Evolutionary conservation across 2,888 invertebrate species (phyloP).

Genomic region (Hyles lineata): DNA sequence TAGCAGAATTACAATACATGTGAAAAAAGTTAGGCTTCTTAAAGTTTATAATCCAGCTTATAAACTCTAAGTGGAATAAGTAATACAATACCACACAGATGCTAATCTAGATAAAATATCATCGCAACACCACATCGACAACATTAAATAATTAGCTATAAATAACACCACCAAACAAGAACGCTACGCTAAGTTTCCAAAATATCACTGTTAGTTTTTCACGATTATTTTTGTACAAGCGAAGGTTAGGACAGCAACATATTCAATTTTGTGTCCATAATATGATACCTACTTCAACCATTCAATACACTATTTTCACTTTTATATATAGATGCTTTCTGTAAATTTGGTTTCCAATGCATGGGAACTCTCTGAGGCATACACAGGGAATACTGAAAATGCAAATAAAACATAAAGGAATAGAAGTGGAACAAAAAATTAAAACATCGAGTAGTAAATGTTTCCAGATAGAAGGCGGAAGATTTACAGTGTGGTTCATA

Average conservation of each 20-base stretch:
- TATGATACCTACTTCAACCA: constrained; percentile 80
- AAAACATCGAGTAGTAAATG: constrained; percentile 31
- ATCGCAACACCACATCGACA: constrained; percentile 82
- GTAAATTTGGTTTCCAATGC: constrained; percentile 85
- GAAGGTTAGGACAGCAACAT: constrained; percentile 34
- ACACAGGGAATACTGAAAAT: constrained; percentile 83
- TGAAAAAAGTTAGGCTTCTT: constrained; percentile 41
- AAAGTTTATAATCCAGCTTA: constrained; percentile 62
- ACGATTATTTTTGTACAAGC: constrained; percentile 31
- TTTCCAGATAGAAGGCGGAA: not conserved
- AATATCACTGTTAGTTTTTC: constrained; percentile 28
- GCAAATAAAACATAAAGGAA: constrained; percentile 52
- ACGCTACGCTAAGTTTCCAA: constrained; percentile 69
- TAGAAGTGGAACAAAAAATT: constrained; percentile 32
- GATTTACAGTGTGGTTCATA: constrained; percentile 19
- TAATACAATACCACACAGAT: constrained; percentile 71
- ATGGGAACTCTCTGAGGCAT: constrained; percentile 84
- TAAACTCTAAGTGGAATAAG: constrained; percentile 62
- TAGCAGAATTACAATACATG: constrained; percentile 40
- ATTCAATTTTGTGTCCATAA: constrained; percentile 47
- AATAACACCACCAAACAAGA: constrained; percentile 78
- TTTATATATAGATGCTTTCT: constrained; percentile 84
- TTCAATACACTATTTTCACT: constrained; percentile 85
- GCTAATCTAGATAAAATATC: constrained; percentile 73
- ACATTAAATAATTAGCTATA: constrained; percentile 81